Evolutionary conservation across 1,140 invertebrate genomes (phyloP), one percentile per base, ranked within the genome.

Genomic region (Nymphalis io): DNA sequence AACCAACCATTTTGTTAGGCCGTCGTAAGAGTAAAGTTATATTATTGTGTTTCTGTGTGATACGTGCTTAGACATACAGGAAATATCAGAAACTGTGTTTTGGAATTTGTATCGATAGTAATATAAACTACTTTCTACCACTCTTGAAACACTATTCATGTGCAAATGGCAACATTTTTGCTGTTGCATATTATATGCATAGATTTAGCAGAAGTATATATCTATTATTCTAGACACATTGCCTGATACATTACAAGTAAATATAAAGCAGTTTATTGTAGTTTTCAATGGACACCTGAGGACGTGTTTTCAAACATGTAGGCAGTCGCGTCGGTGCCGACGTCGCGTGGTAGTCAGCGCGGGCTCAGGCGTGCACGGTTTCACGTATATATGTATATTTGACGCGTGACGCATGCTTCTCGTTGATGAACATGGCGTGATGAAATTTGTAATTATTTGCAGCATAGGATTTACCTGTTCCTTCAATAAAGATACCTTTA

Each of bases 261-360:
- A 62, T 62, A 23, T 55, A 33, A 63, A 63, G 38, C 46, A 63
- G 61, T 48, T 63, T 63, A 33, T 63, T 27, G 61, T 20, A 63
- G 12, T 63, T 53, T 53, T 63, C 61, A 55, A 63, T 70, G 60
- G 69, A 67, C 40, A 66, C 64, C 48, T 40, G 61, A 55, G 63
- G 71, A 68, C 60, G 61, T 73, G 74, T 76, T 73, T 73, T 73
- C 55, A 76, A 73, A 73, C 74, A 76, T 70, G 46, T 71, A 64
- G 38, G 33, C 20, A 0, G 51, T 60, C 39, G 48, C 65, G 63
- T 42, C 63, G 46, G 23, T 33, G 48, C 27, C 16, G 51, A 23
- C 23, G 48, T 38, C 48, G 65, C 62, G 51, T 65, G 70, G 67
- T 39, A 23, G 60, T 13, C 23, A 8, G 48, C 20, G 20, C 60